Evolutionary conservation across 2,113 vertebrate genomes (phyloP).

Genomic region (Myrmecobius fasciatus): DNA sequence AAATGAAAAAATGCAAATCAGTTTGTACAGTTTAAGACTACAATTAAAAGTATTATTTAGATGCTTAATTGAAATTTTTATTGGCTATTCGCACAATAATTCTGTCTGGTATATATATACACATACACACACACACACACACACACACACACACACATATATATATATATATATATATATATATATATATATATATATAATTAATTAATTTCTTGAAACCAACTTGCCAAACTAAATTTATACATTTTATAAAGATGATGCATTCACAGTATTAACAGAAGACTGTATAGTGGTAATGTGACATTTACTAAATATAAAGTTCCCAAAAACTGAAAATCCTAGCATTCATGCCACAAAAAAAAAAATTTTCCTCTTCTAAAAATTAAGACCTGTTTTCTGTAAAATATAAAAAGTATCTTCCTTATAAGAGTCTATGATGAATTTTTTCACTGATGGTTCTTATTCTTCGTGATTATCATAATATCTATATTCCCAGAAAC

Average conservation of each 20-base stretch:
- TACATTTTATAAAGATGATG: slow-evolving; percentile 55
- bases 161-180: too few relatives aligned
- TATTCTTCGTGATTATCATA: not conserved
- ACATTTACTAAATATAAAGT: slow-evolving; percentile 37
- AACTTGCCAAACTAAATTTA: slow-evolving; percentile 78
- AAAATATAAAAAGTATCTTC: not conserved
- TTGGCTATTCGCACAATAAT: slow-evolving; percentile 78
- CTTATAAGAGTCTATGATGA: not conserved
- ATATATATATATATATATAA: too few relatives aligned
- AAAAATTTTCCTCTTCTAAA: slow-evolving; percentile 4
- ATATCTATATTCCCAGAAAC: not conserved
- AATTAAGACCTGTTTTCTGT: not conserved
- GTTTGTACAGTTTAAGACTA: slow-evolving; percentile 72
- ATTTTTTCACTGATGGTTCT: not conserved
- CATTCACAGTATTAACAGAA: slow-evolving; percentile 39
- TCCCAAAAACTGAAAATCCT: not conserved
- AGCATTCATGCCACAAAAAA: slow-evolving; percentile 32
- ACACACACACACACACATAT: too few relatives aligned
- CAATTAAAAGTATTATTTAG: slow-evolving; percentile 81
- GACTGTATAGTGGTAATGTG: not conserved
- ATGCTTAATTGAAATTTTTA: slow-evolving; percentile 82
- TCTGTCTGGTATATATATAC: slow-evolving; percentile 76
- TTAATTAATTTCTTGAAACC: slow-evolving; percentile 79
- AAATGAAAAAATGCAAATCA: slow-evolving; percentile 80
- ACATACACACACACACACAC: too few relatives aligned